Evolutionary conservation across 2,113 vertebrate species (phyloP).

Genomic region (Microtus ochrogaster): DNA sequence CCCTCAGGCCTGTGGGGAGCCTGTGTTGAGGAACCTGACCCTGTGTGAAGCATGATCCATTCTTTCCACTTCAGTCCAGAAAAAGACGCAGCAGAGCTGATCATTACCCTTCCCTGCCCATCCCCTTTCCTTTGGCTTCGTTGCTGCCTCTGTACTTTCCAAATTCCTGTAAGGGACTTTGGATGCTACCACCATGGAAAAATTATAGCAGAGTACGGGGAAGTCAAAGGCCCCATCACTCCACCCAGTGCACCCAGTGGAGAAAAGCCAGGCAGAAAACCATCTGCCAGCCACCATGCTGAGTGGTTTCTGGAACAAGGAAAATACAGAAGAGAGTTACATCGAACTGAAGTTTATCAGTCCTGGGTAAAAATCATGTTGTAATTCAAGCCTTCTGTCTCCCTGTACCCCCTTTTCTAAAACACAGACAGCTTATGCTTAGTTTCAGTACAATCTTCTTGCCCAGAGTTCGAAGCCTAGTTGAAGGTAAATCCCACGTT

Average conservation of each 20-base stretch:
- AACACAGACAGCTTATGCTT: neutral
- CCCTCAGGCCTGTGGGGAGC: neutral
- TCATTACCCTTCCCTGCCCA: accelerated
- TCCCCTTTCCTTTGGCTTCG: neutral
- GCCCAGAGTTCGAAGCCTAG: neutral
- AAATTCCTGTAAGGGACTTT: neutral
- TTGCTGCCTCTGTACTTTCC: neutral
- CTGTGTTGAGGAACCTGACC: neutral
- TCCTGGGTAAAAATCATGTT: neutral
- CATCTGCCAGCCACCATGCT: neutral
- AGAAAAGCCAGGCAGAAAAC: neutral
- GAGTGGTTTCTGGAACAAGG: neutral
- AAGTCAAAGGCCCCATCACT: neutral
- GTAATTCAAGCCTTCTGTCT: neutral
- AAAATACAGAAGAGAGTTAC: neutral
- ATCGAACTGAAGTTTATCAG: neutral
- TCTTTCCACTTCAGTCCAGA: neutral
- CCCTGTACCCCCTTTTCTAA: neutral
- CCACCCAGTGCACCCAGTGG: neutral
- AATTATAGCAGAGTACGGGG: too few relatives aligned
- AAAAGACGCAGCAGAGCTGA: neutral
- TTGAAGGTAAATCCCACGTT: neutral
- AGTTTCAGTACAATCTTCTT: too few relatives aligned
- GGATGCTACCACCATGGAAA: neutral
- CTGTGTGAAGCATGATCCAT: neutral